These are phyloP conservation scores for Meiosimyza decipiens DNA, from an alignment of 2,888 invertebrate genomes.

Conservation along the genomic window DNA sequence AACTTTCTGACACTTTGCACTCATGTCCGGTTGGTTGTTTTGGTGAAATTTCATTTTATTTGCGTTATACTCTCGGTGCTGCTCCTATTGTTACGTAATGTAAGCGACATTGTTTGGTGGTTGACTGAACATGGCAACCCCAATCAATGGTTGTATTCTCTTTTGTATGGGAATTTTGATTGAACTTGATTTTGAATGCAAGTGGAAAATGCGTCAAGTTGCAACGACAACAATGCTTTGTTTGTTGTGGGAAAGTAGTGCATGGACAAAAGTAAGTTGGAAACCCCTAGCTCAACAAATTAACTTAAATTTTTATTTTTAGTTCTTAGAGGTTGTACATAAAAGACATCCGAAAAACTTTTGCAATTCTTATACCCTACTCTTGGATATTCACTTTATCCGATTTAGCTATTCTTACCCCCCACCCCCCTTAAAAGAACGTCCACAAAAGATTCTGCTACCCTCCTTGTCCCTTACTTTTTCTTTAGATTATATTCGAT, in stretches of 20 bases:
- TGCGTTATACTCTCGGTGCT: neutral
- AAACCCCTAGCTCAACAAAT: too few relatives aligned
- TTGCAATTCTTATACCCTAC: too few relatives aligned
- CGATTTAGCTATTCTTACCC: too few relatives aligned
- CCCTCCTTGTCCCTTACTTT: too few relatives aligned
- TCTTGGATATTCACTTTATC: too few relatives aligned
- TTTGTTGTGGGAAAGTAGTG: slow-evolving; percentile 24
- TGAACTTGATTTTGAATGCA: slow-evolving; percentile 25
- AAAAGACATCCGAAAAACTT: too few relatives aligned
- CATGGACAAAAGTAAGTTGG: neutral
- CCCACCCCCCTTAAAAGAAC: too few relatives aligned
- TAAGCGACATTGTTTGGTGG: slow-evolving; percentile 6
- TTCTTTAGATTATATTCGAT: too few relatives aligned
- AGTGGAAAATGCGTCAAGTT: slow-evolving; percentile 47
- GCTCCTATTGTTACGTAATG: slow-evolving; percentile 15
- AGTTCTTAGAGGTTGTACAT: too few relatives aligned
- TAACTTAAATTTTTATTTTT: too few relatives aligned
- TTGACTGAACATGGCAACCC: slow-evolving; percentile 41
- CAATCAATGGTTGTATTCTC: slow-evolving; percentile 47
- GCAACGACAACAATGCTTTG: slow-evolving; percentile 44
- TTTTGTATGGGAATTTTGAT: slow-evolving; percentile 35
- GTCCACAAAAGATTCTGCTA: too few relatives aligned
- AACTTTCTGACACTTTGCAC: slow-evolving; percentile 29
- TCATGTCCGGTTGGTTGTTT: slow-evolving; percentile 23
- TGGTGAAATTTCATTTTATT: slow-evolving; percentile 23